phyloP scores from a whole-genome alignment of 35 echinoderm and acorn worm species.

The Apostichopus japonicus region DNA sequence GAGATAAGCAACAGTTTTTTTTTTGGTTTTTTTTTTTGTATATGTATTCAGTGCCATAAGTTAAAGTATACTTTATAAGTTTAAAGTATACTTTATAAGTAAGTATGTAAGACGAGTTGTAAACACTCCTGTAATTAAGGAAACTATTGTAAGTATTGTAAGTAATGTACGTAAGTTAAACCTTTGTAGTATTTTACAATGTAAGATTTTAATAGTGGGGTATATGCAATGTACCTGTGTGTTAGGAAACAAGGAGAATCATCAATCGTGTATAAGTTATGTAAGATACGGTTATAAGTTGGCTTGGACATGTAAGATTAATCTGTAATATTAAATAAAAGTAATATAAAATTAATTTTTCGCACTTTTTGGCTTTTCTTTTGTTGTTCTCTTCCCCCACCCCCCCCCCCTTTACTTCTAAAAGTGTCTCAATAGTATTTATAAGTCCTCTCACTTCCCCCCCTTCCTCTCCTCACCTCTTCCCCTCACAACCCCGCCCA shows the following conservation, averaged over 20 bases:
- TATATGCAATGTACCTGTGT: constrained; percentile 46
- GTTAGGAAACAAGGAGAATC: background rate
- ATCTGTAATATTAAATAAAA: constrained; percentile 53
- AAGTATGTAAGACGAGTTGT: background rate
- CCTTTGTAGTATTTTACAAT: background rate
- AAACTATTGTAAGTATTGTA: constrained; percentile 18
- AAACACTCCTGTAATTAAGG: background rate
- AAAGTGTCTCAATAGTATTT: no score
- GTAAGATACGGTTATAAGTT: constrained; percentile 49
- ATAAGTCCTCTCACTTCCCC: no score
- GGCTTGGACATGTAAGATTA: constrained; percentile 48
- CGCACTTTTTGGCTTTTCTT: background rate
- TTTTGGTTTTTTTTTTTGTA: background rate
- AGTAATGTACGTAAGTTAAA: constrained; percentile 32
- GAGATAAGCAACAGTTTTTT: constrained; percentile 6
- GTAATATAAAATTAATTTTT: constrained; percentile 40
- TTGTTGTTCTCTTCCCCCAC: no score
- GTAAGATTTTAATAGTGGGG: constrained; percentile 46
- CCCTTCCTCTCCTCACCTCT: no score
- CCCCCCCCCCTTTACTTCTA: no score
- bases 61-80: background rate
- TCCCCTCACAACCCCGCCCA: no score
- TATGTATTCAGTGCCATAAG: constrained; percentile 42
- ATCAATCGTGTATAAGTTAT: constrained; percentile 29
- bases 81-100: background rate